phyloP scores from a whole-genome alignment of 1,140 invertebrate species.

The Aphaenogaster floridana region DNA sequence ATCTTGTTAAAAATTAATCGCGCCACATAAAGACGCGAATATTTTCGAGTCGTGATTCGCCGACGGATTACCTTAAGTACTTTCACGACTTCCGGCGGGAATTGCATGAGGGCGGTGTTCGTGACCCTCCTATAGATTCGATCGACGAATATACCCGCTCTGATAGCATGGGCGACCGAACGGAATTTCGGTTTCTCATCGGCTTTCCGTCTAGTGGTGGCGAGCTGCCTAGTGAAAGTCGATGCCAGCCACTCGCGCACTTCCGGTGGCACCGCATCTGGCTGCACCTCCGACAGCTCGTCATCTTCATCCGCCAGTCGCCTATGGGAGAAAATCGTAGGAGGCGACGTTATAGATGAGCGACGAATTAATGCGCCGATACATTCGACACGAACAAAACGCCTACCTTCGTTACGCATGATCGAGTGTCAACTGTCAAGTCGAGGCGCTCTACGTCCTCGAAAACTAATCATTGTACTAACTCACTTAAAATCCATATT shows the following conservation, averaged over 20 bases:
- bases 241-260: slow-evolving; percentile 98
- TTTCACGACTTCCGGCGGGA: slow-evolving; percentile 95
- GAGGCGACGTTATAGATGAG: not conserved
- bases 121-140: slow-evolving; percentile 96
- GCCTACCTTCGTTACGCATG: slow-evolving; percentile 67
- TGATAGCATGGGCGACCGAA: slow-evolving; percentile 98
- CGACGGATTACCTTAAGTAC: slow-evolving; percentile 93
- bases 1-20: not conserved
- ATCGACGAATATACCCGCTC: slow-evolving; percentile 99
- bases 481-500: slow-evolving; percentile 3
- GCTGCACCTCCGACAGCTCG: slow-evolving; percentile 97
- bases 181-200: slow-evolving; percentile 96
- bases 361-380: not conserved
- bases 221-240: slow-evolving; percentile 97
- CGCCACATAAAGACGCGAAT: not conserved
- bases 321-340: slow-evolving; percentile 84
- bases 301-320: slow-evolving; percentile 96
- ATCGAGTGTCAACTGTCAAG: slow-evolving; percentile 50
- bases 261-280: slow-evolving; percentile 97
- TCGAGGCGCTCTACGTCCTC: slow-evolving; percentile 19
- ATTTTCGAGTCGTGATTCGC: not conserved
- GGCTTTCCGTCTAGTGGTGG: slow-evolving; percentile 90
- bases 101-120: slow-evolving; percentile 94
- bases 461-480: not conserved
- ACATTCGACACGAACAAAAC: slow-evolving; percentile 48